Base-by-base conservation (phyloP, 2,113 vertebrate genomes). In the Aptenodytes forsteri region DNA sequence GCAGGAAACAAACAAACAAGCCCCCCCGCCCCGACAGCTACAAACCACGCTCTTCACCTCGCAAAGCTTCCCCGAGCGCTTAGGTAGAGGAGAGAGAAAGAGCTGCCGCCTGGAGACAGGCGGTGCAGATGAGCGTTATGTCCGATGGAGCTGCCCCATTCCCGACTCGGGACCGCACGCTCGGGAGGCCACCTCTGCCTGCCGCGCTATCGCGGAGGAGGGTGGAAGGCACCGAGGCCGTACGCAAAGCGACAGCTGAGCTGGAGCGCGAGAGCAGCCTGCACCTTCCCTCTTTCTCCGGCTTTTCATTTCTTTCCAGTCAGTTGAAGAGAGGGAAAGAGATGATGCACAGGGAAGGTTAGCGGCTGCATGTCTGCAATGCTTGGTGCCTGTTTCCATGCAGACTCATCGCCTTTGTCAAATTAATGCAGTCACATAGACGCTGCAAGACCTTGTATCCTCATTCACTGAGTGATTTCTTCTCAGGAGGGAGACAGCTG, bases 41-140 rank as follows among this genome's bases (percentile, higher is more conserved):
- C 55, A 32, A 9, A 16, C 83, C 83, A 5, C 52, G 80, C 56
- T 18, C 38, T 11, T 22, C 92, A 32, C 94, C 92, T 47, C 91
- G 65, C 93, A 71, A 21, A 40, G 89, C 58, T 92, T 59, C 97
- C 73, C 50, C 80, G 83, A 91, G 77, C 90, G 87, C 90, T 90
- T 61, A 72, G 80, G 96, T 64, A 89, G 95, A 91, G 78, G 97
- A 64, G 30, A 38, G 93, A 79, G 94, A 84, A 94, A 94, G 46
- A 44, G 79, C 54, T 49, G 77, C 87, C 73, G 88, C 49, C 82
- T 7, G 65, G 54, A 27, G 44, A 8, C 52, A 4, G 76, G 90
- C 62, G 59, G 71, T 19, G 76, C 84, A 4, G 42, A 1, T 1
- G 27, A 40, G 79, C 56, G 22, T 7, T 20, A 17, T 0, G 80